Evolutionary conservation across 1,140 invertebrate species (phyloP).

Genomic region (Sycobia sp.): DNA sequence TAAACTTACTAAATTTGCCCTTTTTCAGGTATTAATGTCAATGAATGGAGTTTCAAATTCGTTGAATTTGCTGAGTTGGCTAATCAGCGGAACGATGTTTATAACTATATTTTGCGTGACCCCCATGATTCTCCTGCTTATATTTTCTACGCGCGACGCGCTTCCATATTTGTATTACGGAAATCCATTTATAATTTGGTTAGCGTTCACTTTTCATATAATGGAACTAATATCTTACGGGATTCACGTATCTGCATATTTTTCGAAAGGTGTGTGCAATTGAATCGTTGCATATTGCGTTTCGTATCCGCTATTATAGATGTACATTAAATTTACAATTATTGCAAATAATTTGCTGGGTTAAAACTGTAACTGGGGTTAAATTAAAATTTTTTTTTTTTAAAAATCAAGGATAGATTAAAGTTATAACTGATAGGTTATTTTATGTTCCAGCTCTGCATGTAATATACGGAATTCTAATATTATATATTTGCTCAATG

Average conservation of each 20-base stretch:
- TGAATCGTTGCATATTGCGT: slow-evolving; percentile 24
- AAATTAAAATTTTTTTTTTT: too few relatives aligned
- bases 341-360: too few relatives aligned
- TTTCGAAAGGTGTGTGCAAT: slow-evolving; percentile 46
- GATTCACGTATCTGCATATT: slow-evolving; percentile 54
- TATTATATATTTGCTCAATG: not conserved
- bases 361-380: too few relatives aligned
- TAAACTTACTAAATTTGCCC: too few relatives aligned
- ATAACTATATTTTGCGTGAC: slow-evolving; percentile 6
- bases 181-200: slow-evolving; percentile 53
- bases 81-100: slow-evolving; percentile 43
- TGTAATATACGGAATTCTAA: slow-evolving; percentile 6
- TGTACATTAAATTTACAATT: too few relatives aligned
- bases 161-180: slow-evolving; percentile 50
- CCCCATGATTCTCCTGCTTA: not conserved
- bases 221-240: slow-evolving; percentile 51
- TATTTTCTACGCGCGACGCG: slow-evolving; percentile 29
- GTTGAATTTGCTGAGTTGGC: slow-evolving; percentile 56
- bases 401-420: too few relatives aligned
- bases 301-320: too few relatives aligned
- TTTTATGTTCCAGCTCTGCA: too few relatives aligned
- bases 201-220: slow-evolving; percentile 48
- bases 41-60: slow-evolving; percentile 54
- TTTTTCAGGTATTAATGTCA: slow-evolving; percentile 52
- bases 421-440: too few relatives aligned